Conservation (phyloP, 2,888 invertebrate genomes). For the Lithophane leautieri region DNA sequence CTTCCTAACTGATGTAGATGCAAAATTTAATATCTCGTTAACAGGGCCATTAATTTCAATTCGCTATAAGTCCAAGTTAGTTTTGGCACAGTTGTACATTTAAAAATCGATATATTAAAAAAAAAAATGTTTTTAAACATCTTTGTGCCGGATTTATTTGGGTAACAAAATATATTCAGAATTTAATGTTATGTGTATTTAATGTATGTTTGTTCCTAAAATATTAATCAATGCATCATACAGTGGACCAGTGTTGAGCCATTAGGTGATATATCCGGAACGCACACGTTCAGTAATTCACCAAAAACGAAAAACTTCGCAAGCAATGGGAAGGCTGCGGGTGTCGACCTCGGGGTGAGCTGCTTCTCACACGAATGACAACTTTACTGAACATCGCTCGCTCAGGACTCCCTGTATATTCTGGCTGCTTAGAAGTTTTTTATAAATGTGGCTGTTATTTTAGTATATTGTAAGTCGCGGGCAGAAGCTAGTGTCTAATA, state of each 20-base stretch:
- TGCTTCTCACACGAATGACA: too few species aligned
- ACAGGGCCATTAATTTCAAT: slow-evolving; percentile 14
- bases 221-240: too few species aligned
- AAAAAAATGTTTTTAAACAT: background rate
- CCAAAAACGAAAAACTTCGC: too few species aligned
- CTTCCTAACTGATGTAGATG: slow-evolving; percentile 37
- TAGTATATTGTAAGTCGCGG: too few species aligned
- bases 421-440: too few species aligned
- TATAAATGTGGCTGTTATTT: too few species aligned
- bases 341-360: too few species aligned
- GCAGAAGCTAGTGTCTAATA: background rate
- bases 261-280: too few species aligned
- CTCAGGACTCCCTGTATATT: background rate
- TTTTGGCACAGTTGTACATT: background rate
- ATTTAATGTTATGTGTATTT: background rate
- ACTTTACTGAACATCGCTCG: background rate
- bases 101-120: background rate
- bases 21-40: slow-evolving; percentile 47
- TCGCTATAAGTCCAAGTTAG: slow-evolving; percentile 7
- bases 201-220: too few species aligned
- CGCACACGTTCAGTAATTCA: too few species aligned
- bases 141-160: background rate
- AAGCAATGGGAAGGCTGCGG: too few species aligned
- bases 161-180: background rate
- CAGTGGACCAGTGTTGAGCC: too few species aligned